These are phyloP conservation scores for Amphilophus citrinellus DNA, from an alignment of 2,113 vertebrate species.

Conservation along the genomic window DNA sequence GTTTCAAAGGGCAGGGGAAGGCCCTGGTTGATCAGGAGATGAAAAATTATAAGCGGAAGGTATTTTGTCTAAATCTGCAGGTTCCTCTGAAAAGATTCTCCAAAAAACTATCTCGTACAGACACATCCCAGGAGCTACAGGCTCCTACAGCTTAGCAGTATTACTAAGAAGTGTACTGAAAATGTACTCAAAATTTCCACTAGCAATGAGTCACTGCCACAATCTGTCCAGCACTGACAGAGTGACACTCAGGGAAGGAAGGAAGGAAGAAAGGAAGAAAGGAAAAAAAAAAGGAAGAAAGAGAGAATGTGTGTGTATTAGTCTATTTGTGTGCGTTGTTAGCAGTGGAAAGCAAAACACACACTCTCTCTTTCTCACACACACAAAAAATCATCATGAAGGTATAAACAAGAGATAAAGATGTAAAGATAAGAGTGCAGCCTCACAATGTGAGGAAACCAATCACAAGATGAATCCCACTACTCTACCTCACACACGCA, in stretches of 20 bases:
- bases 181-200: slow-evolving; percentile 28
- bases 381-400: background rate
- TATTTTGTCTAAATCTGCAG: too few relatives aligned
- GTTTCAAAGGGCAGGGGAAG: too few relatives aligned
- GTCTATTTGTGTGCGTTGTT: background rate
- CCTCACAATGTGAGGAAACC: background rate
- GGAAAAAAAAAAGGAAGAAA: too few relatives aligned
- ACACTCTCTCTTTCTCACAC: too few relatives aligned
- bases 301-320: background rate
- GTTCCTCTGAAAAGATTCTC: too few relatives aligned
- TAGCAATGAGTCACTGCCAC: slow-evolving; percentile 36
- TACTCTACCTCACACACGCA: background rate
- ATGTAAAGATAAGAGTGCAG: background rate
- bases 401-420: background rate
- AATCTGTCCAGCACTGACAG: background rate
- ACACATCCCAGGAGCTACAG: too few relatives aligned
- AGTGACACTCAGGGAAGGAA: background rate
- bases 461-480: background rate
- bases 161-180: too few relatives aligned
- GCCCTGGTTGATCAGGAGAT: too few relatives aligned
- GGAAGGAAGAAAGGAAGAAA: background rate
- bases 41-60: too few relatives aligned
- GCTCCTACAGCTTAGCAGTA: too few relatives aligned
- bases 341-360: too few relatives aligned
- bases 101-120: too few relatives aligned